Evolutionary conservation across 1,140 invertebrate genomes (phyloP).

Genomic region (Apis laboriosa): DNA sequence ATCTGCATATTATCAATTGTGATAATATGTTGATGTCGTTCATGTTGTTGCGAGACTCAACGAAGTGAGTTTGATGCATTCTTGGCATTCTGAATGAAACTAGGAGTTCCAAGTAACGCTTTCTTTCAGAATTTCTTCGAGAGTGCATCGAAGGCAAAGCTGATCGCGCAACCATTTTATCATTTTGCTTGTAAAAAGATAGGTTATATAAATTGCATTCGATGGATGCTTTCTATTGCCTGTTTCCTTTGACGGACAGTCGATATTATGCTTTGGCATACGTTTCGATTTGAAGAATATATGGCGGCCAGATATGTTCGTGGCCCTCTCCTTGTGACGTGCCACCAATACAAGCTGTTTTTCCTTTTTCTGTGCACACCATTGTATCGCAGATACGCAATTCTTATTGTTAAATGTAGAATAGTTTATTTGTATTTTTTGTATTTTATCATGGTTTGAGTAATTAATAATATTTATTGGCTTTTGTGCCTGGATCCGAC

Average conservation of each 20-base stretch:
- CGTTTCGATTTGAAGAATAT: neutral
- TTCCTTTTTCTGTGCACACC: neutral
- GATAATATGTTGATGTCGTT: no score
- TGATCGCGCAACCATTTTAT: slow-evolving; percentile 14
- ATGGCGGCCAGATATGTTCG: neutral
- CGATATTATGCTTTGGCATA: slow-evolving; percentile 11
- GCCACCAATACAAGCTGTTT: neutral
- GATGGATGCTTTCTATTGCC: slow-evolving; percentile 4
- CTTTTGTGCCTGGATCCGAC: no score
- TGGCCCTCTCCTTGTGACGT: no score
- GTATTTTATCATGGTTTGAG: no score
- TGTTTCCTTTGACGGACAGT: slow-evolving; percentile 23
- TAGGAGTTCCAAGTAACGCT: neutral
- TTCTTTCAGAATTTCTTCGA: neutral
- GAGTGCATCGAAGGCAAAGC: neutral
- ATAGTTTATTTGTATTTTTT: no score
- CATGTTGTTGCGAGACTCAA: neutral
- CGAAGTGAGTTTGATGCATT: neutral
- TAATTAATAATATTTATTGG: no score
- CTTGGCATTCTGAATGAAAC: neutral
- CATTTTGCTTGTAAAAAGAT: neutral
- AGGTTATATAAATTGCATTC: slow-evolving; percentile 23
- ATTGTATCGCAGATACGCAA: no score
- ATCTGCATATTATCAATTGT: no score
- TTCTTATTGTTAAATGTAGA: no score